Conservation (phyloP, 2,113 vertebrate genomes). For the Anarrhichthys ocellatus region DNA sequence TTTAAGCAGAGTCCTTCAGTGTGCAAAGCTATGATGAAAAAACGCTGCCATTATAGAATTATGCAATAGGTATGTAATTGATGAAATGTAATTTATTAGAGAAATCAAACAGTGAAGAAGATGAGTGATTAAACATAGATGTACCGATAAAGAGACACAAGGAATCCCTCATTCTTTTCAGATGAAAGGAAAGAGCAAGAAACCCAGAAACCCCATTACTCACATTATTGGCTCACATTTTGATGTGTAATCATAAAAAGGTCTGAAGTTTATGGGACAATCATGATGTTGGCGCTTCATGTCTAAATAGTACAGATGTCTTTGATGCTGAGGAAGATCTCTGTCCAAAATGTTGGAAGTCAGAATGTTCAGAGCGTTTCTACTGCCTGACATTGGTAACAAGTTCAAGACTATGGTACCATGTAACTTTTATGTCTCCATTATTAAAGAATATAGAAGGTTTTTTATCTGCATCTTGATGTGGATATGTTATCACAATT, state of each 20-base stretch:
- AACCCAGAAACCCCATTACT: background rate
- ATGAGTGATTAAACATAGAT: background rate
- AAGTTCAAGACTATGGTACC: background rate
- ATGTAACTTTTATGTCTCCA: background rate
- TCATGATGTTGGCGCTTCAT: background rate
- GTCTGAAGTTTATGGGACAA: no score
- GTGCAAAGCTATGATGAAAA: background rate
- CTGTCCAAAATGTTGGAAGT: background rate
- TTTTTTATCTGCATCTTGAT: background rate
- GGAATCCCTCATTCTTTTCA: no score
- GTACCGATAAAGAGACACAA: background rate
- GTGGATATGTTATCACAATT: background rate
- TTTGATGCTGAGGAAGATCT: background rate
- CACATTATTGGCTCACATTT: background rate
- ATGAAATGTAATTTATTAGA: background rate
- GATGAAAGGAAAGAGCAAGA: background rate
- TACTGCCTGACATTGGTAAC: no score
- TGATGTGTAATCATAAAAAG: background rate
- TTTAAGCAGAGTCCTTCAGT: background rate
- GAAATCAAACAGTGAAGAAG: background rate
- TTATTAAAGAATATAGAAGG: background rate
- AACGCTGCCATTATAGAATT: background rate
- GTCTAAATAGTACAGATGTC: background rate
- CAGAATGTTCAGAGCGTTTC: background rate
- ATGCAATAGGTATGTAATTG: background rate